These are phyloP conservation scores for Anarhynchus alexandrinus DNA, from an alignment of 2,113 vertebrate species.

Conservation along the genomic window DNA sequence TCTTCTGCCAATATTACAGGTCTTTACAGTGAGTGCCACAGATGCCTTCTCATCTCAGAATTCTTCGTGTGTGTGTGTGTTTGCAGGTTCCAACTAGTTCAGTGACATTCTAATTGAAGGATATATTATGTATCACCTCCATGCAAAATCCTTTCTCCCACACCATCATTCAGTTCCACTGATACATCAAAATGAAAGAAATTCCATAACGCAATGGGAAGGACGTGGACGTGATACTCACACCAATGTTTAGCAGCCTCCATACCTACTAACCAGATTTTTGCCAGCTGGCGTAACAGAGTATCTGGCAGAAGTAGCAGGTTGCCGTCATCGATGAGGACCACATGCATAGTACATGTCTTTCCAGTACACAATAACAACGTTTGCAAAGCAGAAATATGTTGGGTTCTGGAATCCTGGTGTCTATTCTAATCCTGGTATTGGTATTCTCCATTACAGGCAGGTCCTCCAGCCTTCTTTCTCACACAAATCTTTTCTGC, in stretches of 20 bases:
- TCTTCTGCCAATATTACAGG: neutral
- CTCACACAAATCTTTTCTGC: neutral
- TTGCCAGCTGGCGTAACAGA: neutral
- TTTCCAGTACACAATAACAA: neutral
- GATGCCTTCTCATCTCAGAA: neutral
- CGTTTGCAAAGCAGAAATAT: neutral
- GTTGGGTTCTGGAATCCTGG: neutral
- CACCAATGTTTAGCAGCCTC: neutral
- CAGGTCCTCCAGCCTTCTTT: neutral
- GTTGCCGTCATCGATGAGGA: neutral
- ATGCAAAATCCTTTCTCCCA: neutral
- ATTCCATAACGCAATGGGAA: fast-evolving
- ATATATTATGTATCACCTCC: neutral
- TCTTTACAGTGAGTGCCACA: neutral
- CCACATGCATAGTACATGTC: fast-evolving
- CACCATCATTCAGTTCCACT: neutral
- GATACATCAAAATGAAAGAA: neutral
- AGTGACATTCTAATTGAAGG: neutral
- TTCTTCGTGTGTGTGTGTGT: neutral
- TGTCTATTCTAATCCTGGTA: neutral
- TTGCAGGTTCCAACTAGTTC: neutral
- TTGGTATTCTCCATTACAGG: neutral
- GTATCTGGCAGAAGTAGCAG: neutral
- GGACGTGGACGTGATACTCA: fast-evolving
- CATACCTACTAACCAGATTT: neutral